Evolutionary conservation across 2,797 vertebrate genomes (phyloP), one percentile per base, ranked within the genome.

Genomic region (Danio albolineatus): DNA sequence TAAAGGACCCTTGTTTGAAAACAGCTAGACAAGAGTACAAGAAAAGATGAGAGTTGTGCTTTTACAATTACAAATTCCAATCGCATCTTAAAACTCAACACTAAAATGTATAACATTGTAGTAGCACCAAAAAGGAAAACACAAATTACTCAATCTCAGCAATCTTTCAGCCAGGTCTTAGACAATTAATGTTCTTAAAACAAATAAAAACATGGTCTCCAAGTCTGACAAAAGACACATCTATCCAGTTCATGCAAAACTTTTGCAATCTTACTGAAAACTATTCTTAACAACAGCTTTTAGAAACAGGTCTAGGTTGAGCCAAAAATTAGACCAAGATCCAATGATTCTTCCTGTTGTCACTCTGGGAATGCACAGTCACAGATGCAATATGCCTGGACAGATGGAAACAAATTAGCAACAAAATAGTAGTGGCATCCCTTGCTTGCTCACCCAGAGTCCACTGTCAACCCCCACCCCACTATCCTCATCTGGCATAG

Each of bases 341-440:
- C 44, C 13, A 41, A 48, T 28, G 19, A 36, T 57, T 71, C 43
- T 64, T 41, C 59, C 59, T 49, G 36, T 74, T 75, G n/a, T 57
- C 67, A 75, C 81, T 69, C 28, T 48, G 62, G 76, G 71, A 73
- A 75, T 69, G 49, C 73, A 73, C 59, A 72, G 44, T 70, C 65
- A 69, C 66, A 66, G 60, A 74, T 59, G 53, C 80, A 82, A 72
- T 65, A 69, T 83, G 74, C 62, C 78, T 21, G 21, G 89, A 90
- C 91, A 91, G 90, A 90, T 91, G 89, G 89, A 92, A 89, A 90
- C 86, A 92, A 92, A 93, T 91, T 87, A 91, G 87, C 88, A 84
- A 85, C 88, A 89, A 91, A 90, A 87, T 89, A 90, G 89, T 89
- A 91, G 90, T 90, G 91, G 89, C 89, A 90, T 90, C 90, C 88